Evolutionary conservation across 2,888 invertebrate genomes (phyloP).

Genomic region (Fabriciana adippe): DNA sequence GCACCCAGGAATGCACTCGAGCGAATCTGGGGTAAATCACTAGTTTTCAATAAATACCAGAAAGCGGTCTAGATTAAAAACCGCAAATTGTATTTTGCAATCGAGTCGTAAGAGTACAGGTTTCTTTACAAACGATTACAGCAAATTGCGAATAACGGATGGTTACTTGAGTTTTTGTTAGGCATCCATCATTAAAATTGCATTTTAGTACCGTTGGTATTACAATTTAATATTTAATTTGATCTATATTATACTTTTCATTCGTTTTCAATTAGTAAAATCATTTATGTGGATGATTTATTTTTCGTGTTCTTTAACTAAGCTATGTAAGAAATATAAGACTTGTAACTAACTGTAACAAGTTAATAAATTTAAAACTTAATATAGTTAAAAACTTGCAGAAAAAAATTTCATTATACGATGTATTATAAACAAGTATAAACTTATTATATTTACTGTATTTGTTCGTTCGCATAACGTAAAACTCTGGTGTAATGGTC

Average conservation of each 20-base stretch:
- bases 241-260: not conserved
- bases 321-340: too few relatives aligned
- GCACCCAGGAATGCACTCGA: too few relatives aligned
- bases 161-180: conserved; percentile 55
- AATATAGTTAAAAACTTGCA: too few relatives aligned
- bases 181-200: conserved; percentile 54
- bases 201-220: conserved; percentile 12
- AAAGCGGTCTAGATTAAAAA: conserved; percentile 66
- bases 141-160: conserved; percentile 72
- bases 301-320: too few relatives aligned
- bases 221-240: not conserved
- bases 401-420: too few relatives aligned
- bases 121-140: conserved; percentile 73
- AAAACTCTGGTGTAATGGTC: too few relatives aligned
- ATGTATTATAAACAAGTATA: too few relatives aligned
- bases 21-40: not conserved
- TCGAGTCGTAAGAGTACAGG: conserved; percentile 57
- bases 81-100: conserved; percentile 73
- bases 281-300: too few relatives aligned
- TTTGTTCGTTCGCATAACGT: too few relatives aligned
- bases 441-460: too few relatives aligned
- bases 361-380: too few relatives aligned
- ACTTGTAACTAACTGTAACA: too few relatives aligned
- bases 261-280: conserved; percentile 1
- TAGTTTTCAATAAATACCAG: conserved; percentile 45